Base-by-base conservation (phyloP, 2,797 vertebrate genomes). In the Chaetophractus vellerosus region DNA sequence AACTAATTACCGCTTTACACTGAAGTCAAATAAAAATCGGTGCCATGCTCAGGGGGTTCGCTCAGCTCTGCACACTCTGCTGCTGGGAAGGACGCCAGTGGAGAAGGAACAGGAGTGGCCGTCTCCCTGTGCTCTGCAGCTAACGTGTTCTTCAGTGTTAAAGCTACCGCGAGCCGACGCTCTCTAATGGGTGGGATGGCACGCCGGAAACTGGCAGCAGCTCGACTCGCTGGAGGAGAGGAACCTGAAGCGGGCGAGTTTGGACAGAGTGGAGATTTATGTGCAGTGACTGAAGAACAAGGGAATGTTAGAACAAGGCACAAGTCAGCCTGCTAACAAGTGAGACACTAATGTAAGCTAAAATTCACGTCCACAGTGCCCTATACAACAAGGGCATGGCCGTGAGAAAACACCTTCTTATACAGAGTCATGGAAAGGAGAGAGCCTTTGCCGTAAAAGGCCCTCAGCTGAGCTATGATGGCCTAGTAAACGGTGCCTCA, bases 1-100 rank as follows among this genome's bases (percentile, higher is more conserved):
- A 23, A 93, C 88, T 91, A 96, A 95, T 95, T 96, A 95, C 36
- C 50, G 45, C 18, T 96, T 91, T 96, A n/a, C 59, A n/a, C 45
- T n/a, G n/a, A 96, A 82, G 74, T 69, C 87, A 95, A 92, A 76
- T 26, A 68, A 12, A 93, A 86, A 87, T 64, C 36, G 75, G 61
- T 59, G 59, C 31, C 45, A 33, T 24, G 15, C 82, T 94, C 75
- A 71, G 64, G 5, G 24, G 64, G 23, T 69, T 88, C 48, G 21
- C 78, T 93, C 45, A 28, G 26, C 84, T 38, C 72, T 19, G 0
- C 28, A 21, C 31, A 33, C 15, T 41, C 45, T 87, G 48, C 74
- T 9, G 24, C 80, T 57, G 24, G 76, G 74, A 75, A 1, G n/a
- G n/a, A 33, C 38, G 50, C 36, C 57, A 52, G 6, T 21, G 57